phyloP scores from a whole-genome alignment of 2,888 invertebrate genomes.

The Drosophila infuscata region DNA sequence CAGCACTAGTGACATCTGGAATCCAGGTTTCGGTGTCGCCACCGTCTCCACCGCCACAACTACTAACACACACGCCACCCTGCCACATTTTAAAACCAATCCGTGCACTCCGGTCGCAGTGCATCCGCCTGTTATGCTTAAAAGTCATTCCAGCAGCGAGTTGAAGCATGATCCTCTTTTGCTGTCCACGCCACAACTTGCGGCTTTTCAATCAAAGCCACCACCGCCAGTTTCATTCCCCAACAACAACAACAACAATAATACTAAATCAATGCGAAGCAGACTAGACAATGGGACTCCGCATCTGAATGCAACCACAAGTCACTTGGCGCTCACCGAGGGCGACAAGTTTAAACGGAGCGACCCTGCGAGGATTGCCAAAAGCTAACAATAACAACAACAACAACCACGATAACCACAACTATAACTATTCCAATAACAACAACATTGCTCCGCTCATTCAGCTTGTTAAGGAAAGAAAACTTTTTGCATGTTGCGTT shows the following conservation, averaged over 20 bases:
- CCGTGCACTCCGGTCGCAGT: conserved; percentile 53
- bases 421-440: background rate
- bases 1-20: conserved; percentile 68
- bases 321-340: conserved; percentile 86
- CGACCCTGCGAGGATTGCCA: conserved; percentile 83
- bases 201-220: conserved; percentile 18
- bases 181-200: conserved; percentile 37
- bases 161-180: conserved; percentile 41
- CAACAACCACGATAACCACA: conserved; percentile 12
- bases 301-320: conserved; percentile 87
- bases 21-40: conserved; percentile 52
- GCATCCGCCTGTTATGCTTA: conserved; percentile 66
- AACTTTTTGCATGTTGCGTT: conserved; percentile 32
- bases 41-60: conserved; percentile 60
- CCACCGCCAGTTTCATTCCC: conserved; percentile 33
- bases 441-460: conserved; percentile 36
- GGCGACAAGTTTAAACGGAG: conserved; percentile 83
- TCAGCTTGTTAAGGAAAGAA: conserved; percentile 38
- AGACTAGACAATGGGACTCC: conserved; percentile 86
- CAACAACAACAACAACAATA: conserved; percentile 28
- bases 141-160: conserved; percentile 73
- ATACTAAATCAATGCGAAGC: conserved; percentile 75
- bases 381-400: conserved; percentile 28
- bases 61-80: conserved; percentile 65
- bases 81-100: conserved; percentile 57